These are phyloP conservation scores for Theodoxus fluviatilis DNA, from an alignment of 2,888 invertebrate species.

Conservation along the genomic window DNA sequence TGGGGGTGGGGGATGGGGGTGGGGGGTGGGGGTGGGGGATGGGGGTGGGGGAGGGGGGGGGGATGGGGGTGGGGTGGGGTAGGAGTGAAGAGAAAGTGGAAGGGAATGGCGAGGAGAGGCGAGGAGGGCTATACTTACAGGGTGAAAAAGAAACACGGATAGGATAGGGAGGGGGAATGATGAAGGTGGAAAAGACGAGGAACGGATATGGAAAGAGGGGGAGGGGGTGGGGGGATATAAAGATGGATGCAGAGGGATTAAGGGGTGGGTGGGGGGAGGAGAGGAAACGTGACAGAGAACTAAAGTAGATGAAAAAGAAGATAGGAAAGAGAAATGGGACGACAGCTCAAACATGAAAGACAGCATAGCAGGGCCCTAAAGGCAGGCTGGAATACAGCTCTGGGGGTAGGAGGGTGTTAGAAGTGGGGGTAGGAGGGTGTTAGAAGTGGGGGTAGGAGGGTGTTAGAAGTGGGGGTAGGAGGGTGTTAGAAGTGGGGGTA, in stretches of 20 bases:
- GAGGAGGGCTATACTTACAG: background rate
- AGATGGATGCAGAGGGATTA: background rate
- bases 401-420: too few relatives aligned
- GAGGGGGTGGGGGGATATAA: conserved; percentile 5
- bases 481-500: too few relatives aligned
- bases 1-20: too few relatives aligned
- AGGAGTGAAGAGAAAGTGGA: background rate
- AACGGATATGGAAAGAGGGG: too few relatives aligned
- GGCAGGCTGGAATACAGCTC: too few relatives aligned
- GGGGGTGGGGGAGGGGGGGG: background rate
- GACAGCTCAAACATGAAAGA: too few relatives aligned
- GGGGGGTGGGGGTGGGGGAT: too few relatives aligned
- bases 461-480: too few relatives aligned
- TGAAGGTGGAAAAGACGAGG: conserved; percentile 1
- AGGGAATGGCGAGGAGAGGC: background rate
- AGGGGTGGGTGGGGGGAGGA: background rate
- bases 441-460: too few relatives aligned
- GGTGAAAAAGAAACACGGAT: conserved; percentile 16
- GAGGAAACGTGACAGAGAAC: background rate
- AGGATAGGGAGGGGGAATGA: background rate
- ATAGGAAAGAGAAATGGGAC: background rate
- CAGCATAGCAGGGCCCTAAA: too few relatives aligned
- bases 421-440: too few relatives aligned
- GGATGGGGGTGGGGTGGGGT: background rate
- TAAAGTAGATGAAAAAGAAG: background rate